Evolutionary conservation across 2,797 vertebrate species (phyloP), one percentile per base, ranked within the genome.

Genomic region (Geotrypetes seraphini): DNA sequence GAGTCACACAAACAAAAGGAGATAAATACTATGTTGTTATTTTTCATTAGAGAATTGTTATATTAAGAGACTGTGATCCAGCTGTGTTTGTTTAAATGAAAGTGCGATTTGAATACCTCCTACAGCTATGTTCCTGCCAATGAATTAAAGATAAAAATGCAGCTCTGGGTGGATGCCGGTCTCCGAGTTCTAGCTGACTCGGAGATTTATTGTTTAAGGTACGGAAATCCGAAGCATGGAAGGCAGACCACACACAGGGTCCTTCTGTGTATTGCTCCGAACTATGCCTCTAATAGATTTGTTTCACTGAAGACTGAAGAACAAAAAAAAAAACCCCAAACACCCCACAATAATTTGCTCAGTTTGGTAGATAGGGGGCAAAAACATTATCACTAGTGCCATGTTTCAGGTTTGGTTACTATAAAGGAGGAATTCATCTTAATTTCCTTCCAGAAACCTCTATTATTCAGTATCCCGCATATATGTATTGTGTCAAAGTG

Each of bases 81-180:
- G 79, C 81, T 85, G 80, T 84, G 83, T 83, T 83, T 84, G 78
- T 84, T 84, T 83, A 85, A 85, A 84, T 85, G 84, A 83, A 84
- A 81, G 73, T 81, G 78, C 75, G 75, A 84, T 85, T 83, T 84
- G 75, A 81, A 85, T 83, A 79, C 77, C 78, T 83, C 80, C 79
- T 79, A 74, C 75, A 81, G 83, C 77, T 79, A 73, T 73, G 73
- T 69, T 74, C 73, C 71, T 80, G 75, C 77, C 81, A 83, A 73
- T 80, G 80, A 83, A 81, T 79, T 78, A 81, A 81, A 83, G 78
- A 83, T 79, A 78, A 72, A 60, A 79, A 78, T 54, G 68, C 47
- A 10, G 61, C 56, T 63, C 70, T 72, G 16, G 18, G 55, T 69
- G 69, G 73, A 69, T 73, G 67, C 61, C 63, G 67, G 69, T 73